Evolutionary conservation across 2,888 invertebrate genomes (phyloP), one percentile per base, ranked within the genome.

Genomic region (Patella depressa): DNA sequence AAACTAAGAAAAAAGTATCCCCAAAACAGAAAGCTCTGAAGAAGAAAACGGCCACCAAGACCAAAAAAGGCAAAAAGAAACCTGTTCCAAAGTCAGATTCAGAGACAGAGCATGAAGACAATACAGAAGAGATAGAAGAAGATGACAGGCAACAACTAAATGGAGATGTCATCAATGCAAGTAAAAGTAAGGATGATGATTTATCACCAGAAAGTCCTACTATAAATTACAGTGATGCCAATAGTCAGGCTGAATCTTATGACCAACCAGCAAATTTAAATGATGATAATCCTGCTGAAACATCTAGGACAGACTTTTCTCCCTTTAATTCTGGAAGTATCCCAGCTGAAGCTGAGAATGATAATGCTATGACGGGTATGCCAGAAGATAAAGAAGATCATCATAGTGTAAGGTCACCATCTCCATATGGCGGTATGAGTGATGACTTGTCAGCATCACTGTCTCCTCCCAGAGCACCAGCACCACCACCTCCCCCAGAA

Each of bases 401-500:
- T 70, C 75, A 70, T 73, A 78, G 65, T 29, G 72, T 59, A 19
- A 73, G 77, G n/a, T 71, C 71, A 72, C 74, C 75, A 15, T 83
- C 80, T 11, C 78, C 79, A 72, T 82, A 83, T 69, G 81, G 79
- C 57, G 82, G 83, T 19, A 78, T 82, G 55, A 81, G 78, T 73
- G 83, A 82, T 80, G 83, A 83, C 45, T 80, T 84, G 55, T 45
- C 45, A 45, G 45, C 45, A 45, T 82, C 83, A n/a, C 80, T 83
- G n/a, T 83, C 84, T 9, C 84, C 84, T 45, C 84, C 84, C 0
- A 75, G 84, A 71, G 84, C 84, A 12, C 84, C 84, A 17, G 81
- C 82, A 29, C 82, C 82, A 12, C 82, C 83, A 7, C 81, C 83
- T 7, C 73, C 77, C 57, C 80, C 83, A 45, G 82, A 82, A 24